Conservation (phyloP, 2,113 vertebrate species). For the Lepus europaeus region DNA sequence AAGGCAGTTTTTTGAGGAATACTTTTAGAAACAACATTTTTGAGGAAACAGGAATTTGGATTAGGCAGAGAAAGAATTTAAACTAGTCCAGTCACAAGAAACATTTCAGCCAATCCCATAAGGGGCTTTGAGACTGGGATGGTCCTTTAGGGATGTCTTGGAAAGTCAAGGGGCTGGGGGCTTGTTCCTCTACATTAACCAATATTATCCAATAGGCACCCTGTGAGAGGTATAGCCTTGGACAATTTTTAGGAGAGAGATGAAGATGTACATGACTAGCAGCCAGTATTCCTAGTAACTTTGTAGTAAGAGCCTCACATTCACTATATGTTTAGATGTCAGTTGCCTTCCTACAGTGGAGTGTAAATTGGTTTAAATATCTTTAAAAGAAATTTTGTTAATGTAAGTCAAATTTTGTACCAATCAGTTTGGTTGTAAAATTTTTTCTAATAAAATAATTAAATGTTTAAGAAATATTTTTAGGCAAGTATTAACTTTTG, state of each 20-base stretch:
- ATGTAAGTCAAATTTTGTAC: background rate
- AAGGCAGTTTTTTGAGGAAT: background rate
- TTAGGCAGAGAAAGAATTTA: background rate
- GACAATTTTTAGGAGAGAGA: background rate
- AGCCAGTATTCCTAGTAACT: background rate
- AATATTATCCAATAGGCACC: background rate
- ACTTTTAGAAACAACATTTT: background rate
- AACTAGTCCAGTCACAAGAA: background rate
- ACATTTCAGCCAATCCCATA: background rate
- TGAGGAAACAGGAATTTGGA: background rate
- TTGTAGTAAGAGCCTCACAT: background rate
- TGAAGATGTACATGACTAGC: background rate
- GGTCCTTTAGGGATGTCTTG: background rate
- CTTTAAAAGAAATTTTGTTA: background rate
- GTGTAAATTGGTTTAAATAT: background rate
- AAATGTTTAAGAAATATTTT: background rate
- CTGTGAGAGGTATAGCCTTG: background rate
- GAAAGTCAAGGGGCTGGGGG: background rate
- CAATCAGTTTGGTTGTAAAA: background rate
- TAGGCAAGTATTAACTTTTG: background rate
- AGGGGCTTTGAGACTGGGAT: background rate
- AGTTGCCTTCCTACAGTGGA: background rate
- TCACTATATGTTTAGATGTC: too few relatives aligned
- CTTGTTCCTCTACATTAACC: background rate
- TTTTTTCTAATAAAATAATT: slow-evolving; percentile 19